Evolutionary conservation across 2,888 invertebrate genomes (phyloP), one percentile per base, ranked within the genome.

Genomic region (Sphinx pinastri): DNA sequence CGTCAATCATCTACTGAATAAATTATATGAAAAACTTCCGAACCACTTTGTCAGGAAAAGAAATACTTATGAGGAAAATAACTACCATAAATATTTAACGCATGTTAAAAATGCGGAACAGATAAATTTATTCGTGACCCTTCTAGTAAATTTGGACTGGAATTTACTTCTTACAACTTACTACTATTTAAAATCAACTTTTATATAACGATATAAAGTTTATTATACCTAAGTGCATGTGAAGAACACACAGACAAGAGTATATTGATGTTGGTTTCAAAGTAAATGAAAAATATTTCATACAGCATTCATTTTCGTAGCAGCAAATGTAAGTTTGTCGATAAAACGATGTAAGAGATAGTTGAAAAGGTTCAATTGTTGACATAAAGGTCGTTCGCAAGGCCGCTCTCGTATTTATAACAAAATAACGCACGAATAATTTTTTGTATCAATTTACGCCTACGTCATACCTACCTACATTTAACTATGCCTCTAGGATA

Each of bases 361-460:
- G 87, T 88, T 81, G 78, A 81, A 84, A 84, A 84, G 81, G 83
- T 84, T 83, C 79, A 76, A 75, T 72, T 70, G 75, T 78, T 83
- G 83, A 82, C 79, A 79, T 76, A 85, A 84, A 91, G 91, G 90
- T 80, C 86, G 85, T 78, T 76, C 16, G 79, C 88, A 88, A 90
- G 89, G 88, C 76, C 80, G 83, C 74, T 63, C 72, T 76, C 68
- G 38, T 63, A 52, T 45, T 60, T 69, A 69, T 19, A 63, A 19
- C 49, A 63, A 14, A 69, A 54, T 54, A 63, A 69, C 45, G 60
- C 60, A 60, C 4, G 31, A 52, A 60, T 51, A 51, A 25, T 47
- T 31, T 59, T 60, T 60, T 60, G 8, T 47, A 51, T 69, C 2
- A 16, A 52, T 16, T 68, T 68, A 19, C 57, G 5, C 19, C 38